phyloP scores from a whole-genome alignment of 1,140 invertebrate species.

The Brachystomella parvula region DNA sequence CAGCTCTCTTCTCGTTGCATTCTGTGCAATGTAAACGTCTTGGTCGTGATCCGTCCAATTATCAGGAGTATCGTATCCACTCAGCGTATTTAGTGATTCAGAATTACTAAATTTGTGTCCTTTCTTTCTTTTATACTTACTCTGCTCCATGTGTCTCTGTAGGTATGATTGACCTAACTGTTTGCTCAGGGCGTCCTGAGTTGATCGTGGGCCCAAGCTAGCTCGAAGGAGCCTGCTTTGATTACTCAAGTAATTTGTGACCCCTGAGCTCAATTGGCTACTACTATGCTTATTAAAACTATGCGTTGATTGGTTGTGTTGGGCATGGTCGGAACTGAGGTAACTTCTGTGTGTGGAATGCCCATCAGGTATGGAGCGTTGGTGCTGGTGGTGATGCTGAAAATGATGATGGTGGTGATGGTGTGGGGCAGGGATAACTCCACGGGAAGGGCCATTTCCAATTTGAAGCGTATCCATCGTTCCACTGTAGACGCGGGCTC shows the following conservation, averaged over 20 bases:
- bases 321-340: constrained; percentile 31
- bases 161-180: constrained; percentile 21
- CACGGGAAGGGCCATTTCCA: constrained; percentile 28
- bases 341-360: constrained; percentile 34
- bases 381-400: constrained; percentile 48
- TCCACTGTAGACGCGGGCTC: constrained; percentile 60
- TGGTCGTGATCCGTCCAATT: constrained; percentile 94
- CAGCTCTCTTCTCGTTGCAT: constrained; percentile 72
- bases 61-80: constrained; percentile 71
- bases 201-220: constrained; percentile 36
- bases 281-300: constrained; percentile 17
- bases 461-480: constrained; percentile 38
- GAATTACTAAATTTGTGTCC: constrained; percentile 27
- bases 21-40: constrained; percentile 88
- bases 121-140: constrained; percentile 20
- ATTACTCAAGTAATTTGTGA: constrained; percentile 31
- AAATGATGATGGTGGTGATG: constrained; percentile 1
- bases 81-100: constrained; percentile 54
- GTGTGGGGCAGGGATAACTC: not conserved
- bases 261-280: constrained; percentile 12
- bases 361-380: constrained; percentile 31
- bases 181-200: constrained; percentile 39
- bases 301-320: constrained; percentile 34
- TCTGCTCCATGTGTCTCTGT: constrained; percentile 31
- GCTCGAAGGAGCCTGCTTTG: constrained; percentile 30